Conservation (phyloP, 2,797 vertebrate species). For the Paratrypauchen microcephalus region DNA sequence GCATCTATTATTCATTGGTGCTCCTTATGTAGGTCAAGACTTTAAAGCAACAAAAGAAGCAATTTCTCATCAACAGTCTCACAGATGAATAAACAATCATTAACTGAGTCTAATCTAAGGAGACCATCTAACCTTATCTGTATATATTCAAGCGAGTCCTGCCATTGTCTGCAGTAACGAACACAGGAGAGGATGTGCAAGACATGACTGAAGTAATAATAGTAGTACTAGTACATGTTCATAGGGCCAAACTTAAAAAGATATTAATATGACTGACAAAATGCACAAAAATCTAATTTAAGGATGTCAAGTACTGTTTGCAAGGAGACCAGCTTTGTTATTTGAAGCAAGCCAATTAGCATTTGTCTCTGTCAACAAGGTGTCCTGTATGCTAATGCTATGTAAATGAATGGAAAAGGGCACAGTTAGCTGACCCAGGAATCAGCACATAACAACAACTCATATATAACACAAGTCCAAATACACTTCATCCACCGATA, state of each 20-base stretch:
- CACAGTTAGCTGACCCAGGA: not conserved
- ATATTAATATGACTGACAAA: not conserved
- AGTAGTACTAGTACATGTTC: not conserved
- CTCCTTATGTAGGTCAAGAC: conserved; percentile 9
- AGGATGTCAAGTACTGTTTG: not conserved
- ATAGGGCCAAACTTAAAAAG: not conserved
- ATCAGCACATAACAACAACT: not conserved
- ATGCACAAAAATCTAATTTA: not conserved
- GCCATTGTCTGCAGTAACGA: conserved; percentile 38
- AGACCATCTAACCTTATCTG: conserved; percentile 24
- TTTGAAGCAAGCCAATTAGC: conserved; percentile 10
- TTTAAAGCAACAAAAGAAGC: conserved; percentile 16
- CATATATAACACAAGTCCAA: not conserved
- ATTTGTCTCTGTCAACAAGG: conserved; percentile 10
- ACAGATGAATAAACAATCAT: conserved; percentile 6
- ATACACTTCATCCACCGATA: not conserved
- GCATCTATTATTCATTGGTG: not conserved
- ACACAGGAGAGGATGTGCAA: conserved; percentile 14
- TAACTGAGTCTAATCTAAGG: conserved; percentile 28
- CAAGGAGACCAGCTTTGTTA: not conserved
- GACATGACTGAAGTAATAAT: not conserved
- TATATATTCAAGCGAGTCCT: conserved; percentile 24
- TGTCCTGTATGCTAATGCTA: conserved; percentile 7
- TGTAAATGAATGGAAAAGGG: conserved; percentile 8
- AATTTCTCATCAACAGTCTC: conserved; percentile 2